Base-by-base conservation (phyloP, 2,888 invertebrate species). In the Melanotus villosus region DNA sequence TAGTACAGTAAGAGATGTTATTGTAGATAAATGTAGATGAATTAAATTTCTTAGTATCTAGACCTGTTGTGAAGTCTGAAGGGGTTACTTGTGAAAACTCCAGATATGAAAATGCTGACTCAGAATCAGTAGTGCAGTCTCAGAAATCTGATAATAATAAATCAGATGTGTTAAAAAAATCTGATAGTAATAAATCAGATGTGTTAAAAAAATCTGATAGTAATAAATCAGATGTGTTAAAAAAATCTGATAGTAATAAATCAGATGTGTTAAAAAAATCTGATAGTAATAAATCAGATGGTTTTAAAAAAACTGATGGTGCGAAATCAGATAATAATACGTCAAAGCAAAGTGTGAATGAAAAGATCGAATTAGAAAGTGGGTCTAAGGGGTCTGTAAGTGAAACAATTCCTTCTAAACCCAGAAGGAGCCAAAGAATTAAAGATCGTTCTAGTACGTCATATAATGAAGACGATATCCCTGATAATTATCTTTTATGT, bases 1-100 rank as follows among this genome's bases (percentile, higher is more conserved):
- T 74, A 52, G 76, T 16, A 73, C 73, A 57, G 79, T 74, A 80
- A 73, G 81, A 68, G 81, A 82, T 64, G 77, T 81, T 16, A 75
- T 80, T 41, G 68, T 80, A 19, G 6, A 5, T 71, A 82, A 82
- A 71, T 41, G 68, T 80, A 19, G 6, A 5, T 71, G 82, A 82
- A 71, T 52, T 41, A n/a, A 64, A 57, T 56, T 68, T 47, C 38
- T 41, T 6, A 32, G 41, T 18, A 38, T 30, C 56, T 14, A 38
- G 23, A 14, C 43, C 65, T 10, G 36, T 21, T 21, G 32, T 47
- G n/a, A 41, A 12, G 12, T 12, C 4, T 21, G 18, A 38, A 26
- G 10, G 45, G 30, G 18, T n/a, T 41, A 14, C 21, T 21, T 19
- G 9, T 23, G 10, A 23, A 58, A 38, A 38, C 32, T 10, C 1